These are phyloP conservation scores for Falco concolor DNA, from an alignment of 2,797 vertebrate genomes.

Conservation along the genomic window DNA sequence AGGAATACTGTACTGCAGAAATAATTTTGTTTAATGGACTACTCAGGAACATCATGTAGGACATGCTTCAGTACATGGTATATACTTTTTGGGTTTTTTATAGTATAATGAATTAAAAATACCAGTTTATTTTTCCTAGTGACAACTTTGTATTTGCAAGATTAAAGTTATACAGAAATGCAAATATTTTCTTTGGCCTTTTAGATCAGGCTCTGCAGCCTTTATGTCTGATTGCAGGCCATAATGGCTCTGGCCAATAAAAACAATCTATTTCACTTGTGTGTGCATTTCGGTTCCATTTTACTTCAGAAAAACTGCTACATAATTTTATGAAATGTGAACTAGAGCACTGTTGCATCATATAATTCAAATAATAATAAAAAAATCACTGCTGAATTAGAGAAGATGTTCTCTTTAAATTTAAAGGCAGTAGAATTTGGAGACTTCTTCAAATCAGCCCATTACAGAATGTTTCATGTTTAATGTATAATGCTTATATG, in stretches of 20 bases:
- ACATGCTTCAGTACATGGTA: background rate
- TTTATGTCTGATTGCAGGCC: slow-evolving; percentile 48
- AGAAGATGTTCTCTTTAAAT: background rate
- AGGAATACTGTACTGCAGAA: background rate
- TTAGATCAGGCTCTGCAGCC: background rate
- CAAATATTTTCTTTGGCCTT: slow-evolving; percentile 8
- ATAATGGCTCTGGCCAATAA: slow-evolving; percentile 39
- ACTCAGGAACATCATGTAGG: background rate
- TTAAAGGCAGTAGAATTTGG: background rate
- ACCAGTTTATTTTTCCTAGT: slow-evolving; percentile 47
- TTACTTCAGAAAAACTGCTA: background rate
- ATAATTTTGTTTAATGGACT: background rate
- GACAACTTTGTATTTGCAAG: slow-evolving; percentile 16
- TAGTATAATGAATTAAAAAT: slow-evolving; percentile 39
- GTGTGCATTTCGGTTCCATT: background rate
- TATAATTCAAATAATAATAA: background rate
- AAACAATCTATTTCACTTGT: slow-evolving; percentile 8
- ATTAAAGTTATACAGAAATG: background rate
- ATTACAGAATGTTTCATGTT: background rate
- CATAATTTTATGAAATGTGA: background rate
- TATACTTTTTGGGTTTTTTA: slow-evolving; percentile 3
- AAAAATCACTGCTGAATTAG: background rate
- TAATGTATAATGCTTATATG: background rate
- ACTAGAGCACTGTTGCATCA: background rate
- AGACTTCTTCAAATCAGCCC: background rate